These are phyloP conservation scores for Struthio camelus DNA, from an alignment of 2,113 vertebrate species.

Conservation along the genomic window DNA sequence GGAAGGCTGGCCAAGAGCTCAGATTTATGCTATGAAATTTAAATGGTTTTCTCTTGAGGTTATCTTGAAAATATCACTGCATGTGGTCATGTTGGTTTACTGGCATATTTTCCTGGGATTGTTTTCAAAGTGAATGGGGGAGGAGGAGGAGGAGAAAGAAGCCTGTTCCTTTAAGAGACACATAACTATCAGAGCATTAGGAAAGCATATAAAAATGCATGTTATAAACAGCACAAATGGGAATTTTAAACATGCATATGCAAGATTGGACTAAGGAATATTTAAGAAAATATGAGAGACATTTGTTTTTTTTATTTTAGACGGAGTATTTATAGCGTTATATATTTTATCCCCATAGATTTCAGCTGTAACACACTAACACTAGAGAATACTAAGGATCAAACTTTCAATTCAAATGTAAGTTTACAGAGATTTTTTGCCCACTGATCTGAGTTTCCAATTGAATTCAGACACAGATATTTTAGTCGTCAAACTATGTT, in stretches of 20 bases:
- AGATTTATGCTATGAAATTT: conserved; percentile 80
- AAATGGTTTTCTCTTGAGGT: conserved; percentile 77
- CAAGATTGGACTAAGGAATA: conserved; percentile 53
- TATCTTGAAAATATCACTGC: conserved; percentile 76
- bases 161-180: conserved; percentile 64
- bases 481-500: conserved; percentile 32
- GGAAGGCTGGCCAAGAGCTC: conserved; percentile 74
- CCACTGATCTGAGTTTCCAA: conserved; percentile 13
- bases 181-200: conserved; percentile 5
- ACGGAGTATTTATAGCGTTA: conserved; percentile 46
- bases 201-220: conserved; percentile 6
- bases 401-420: conserved; percentile 37
- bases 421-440: conserved; percentile 37
- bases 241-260: conserved; percentile 55
- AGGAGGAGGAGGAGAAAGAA: not conserved
- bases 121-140: conserved; percentile 56
- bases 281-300: conserved; percentile 51
- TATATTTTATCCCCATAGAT: conserved; percentile 50
- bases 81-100: conserved; percentile 70
- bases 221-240: conserved; percentile 64
- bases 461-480: conserved; percentile 49
- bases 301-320: not conserved
- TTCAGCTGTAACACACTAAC: conserved; percentile 33
- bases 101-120: conserved; percentile 56
- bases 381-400: conserved; percentile 47